These are phyloP conservation scores for Eulemur rufifrons DNA, from an alignment of 2,113 vertebrate species.

Conservation along the genomic window DNA sequence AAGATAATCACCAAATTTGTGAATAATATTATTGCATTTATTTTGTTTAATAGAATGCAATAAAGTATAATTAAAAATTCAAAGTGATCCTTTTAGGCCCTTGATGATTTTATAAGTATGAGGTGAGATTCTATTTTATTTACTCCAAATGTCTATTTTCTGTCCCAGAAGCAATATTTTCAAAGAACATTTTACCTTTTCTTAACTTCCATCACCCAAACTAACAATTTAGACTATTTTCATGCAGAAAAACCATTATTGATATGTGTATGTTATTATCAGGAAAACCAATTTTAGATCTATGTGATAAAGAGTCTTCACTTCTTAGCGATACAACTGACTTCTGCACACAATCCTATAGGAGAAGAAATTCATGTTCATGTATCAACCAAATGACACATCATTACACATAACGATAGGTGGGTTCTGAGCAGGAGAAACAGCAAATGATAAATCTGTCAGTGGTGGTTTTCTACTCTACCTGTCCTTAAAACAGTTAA, in stretches of 20 bases:
- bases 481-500: not conserved
- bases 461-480: not conserved
- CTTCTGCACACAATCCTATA: not conserved
- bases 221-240: not conserved
- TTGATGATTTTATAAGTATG: not conserved
- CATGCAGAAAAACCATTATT: not conserved
- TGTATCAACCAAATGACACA: not conserved
- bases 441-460: fast-evolving
- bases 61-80: not conserved
- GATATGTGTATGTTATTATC: not conserved
- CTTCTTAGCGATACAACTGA: not conserved
- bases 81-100: not conserved
- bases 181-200: not conserved
- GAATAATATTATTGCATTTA: not conserved
- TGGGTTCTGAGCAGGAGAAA: not conserved
- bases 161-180: not conserved
- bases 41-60: not conserved
- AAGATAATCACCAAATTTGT: not conserved
- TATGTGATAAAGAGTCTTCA: not conserved
- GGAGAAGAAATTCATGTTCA: not conserved
- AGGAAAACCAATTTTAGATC: not conserved
- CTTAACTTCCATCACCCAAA: not conserved
- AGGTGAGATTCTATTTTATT: not conserved
- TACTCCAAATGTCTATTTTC: not conserved
- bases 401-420: not conserved